Evolutionary conservation across 1,140 invertebrate species (phyloP).

Genomic region (Rhopalosiphum maidis): DNA sequence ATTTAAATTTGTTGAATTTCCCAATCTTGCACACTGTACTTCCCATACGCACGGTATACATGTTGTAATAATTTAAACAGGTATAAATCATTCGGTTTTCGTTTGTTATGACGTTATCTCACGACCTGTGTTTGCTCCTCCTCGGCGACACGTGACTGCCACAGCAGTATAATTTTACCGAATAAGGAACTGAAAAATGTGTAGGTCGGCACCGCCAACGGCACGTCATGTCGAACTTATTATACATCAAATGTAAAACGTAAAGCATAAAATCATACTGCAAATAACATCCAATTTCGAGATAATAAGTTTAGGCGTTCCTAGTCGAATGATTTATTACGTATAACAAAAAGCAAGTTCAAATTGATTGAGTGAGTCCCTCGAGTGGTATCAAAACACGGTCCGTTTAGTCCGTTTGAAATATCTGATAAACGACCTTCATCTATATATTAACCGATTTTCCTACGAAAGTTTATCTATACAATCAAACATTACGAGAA

Average conservation of each 20-base stretch:
- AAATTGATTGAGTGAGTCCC: slow-evolving; percentile 36
- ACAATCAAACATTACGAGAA: background rate
- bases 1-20: background rate
- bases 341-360: background rate
- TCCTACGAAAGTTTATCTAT: background rate
- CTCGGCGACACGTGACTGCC: background rate
- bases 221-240: background rate
- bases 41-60: background rate
- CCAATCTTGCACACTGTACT: background rate
- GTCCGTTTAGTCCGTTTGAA: slow-evolving; percentile 28
- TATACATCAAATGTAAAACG: background rate
- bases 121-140: background rate
- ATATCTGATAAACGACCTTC: slow-evolving; percentile 13
- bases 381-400: slow-evolving; percentile 21
- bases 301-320: background rate
- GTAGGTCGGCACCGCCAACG: background rate
- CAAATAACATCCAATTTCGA: too few species aligned
- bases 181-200: background rate
- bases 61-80: background rate
- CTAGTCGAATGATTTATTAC: slow-evolving; percentile 6
- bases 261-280: background rate
- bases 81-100: background rate
- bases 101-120: background rate
- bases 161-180: background rate
- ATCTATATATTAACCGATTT: background rate